phyloP scores from a whole-genome alignment of 2,113 vertebrate species.

The Lophura nycthemera region DNA sequence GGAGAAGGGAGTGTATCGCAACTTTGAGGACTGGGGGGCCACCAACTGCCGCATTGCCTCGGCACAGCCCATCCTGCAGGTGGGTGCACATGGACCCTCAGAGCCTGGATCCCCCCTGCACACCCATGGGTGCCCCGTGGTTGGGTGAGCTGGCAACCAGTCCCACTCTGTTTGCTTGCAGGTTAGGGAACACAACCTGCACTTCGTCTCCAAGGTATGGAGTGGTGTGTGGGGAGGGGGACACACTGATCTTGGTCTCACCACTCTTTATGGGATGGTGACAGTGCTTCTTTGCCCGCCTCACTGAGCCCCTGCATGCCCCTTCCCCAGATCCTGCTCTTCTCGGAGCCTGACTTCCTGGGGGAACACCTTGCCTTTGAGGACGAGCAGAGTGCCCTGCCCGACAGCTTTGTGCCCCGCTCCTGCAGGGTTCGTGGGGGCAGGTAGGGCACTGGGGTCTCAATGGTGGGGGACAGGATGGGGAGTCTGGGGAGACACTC shows the following conservation, averaged over 20 bases:
- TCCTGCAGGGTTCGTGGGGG: slow-evolving; percentile 89
- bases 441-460: slow-evolving; percentile 77
- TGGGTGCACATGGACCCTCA: slow-evolving; percentile 38
- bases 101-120: too few species aligned
- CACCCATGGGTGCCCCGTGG: not conserved
- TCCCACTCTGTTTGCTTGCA: slow-evolving; percentile 6
- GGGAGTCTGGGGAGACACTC: not conserved
- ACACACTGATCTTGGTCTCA: rapidly evolving
- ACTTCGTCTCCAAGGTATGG: slow-evolving; percentile 79
- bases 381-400: slow-evolving; percentile 74
- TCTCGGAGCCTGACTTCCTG: slow-evolving; percentile 85
- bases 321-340: slow-evolving; percentile 85
- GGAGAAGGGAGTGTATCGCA: slow-evolving; percentile 95
- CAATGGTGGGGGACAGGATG: rapidly evolving
- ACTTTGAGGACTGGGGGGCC: slow-evolving; percentile 91
- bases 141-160: not conserved
- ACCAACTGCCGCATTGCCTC: slow-evolving; percentile 83
- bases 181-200: slow-evolving; percentile 76
- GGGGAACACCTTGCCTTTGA: slow-evolving; percentile 79
- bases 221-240: not conserved
- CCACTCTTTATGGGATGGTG: rapidly evolving
- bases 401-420: slow-evolving; percentile 70
- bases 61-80: slow-evolving; percentile 89
- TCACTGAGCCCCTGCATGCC: rapidly evolving
- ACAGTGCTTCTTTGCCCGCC: rapidly evolving